Conservation (phyloP, 1,140 invertebrate species). For the Diorhabda sublineata region DNA sequence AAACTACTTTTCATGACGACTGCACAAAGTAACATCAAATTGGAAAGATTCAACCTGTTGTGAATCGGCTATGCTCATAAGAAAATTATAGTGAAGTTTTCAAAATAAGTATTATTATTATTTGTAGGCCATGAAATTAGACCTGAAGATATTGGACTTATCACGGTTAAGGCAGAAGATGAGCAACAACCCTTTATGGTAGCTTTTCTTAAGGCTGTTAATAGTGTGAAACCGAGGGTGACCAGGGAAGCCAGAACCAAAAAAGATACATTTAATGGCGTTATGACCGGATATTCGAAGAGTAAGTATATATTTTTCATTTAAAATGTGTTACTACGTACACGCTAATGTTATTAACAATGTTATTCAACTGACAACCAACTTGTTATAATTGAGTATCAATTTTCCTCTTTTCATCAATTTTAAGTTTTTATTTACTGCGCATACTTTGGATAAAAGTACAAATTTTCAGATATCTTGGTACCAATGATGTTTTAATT, state of each 20-base stretch:
- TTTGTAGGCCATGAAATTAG: constrained; percentile 70
- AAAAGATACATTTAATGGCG: constrained; percentile 41
- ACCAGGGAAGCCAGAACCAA: constrained; percentile 52
- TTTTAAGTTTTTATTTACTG: too few relatives aligned
- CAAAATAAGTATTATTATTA: neutral
- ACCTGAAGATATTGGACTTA: constrained; percentile 77
- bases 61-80: too few relatives aligned
- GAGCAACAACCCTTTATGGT: constrained; percentile 87
- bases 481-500: too few relatives aligned
- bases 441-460: too few relatives aligned
- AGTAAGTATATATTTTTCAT: neutral
- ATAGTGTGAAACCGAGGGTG: constrained; percentile 49
- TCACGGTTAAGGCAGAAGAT: constrained; percentile 68
- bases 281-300: constrained; percentile 16
- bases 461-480: too few relatives aligned
- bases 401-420: neutral
- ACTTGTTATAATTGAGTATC: neutral
- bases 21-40: too few relatives aligned
- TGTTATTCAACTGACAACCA: neutral
- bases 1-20: too few relatives aligned
- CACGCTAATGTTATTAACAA: too few relatives aligned
- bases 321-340: too few relatives aligned
- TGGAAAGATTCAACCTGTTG: too few relatives aligned
- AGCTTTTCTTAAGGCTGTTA: constrained; percentile 71
- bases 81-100: too few relatives aligned